Conservation (phyloP, 2,113 vertebrate species). For the Notothenia rossii region DNA sequence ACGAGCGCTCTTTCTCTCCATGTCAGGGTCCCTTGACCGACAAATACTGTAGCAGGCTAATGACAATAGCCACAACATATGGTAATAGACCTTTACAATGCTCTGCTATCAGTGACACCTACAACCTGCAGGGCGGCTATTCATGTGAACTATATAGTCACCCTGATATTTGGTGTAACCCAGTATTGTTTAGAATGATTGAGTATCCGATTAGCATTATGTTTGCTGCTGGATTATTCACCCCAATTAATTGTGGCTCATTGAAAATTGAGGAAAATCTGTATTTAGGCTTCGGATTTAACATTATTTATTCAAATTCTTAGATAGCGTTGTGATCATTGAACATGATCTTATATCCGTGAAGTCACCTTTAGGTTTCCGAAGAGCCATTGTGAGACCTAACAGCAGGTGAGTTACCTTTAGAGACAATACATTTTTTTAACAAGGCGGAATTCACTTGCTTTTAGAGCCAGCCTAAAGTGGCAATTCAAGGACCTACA, state of each 20-base stretch:
- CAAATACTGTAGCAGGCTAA: constrained; percentile 75
- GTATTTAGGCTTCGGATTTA: not conserved
- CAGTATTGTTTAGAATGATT: constrained; percentile 57
- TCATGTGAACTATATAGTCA: constrained; percentile 54
- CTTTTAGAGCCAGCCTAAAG: not conserved
- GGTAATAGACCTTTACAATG: constrained; percentile 72
- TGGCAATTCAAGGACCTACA: not conserved
- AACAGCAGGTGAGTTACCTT: not conserved
- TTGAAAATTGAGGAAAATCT: not conserved
- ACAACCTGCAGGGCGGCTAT: constrained; percentile 50
- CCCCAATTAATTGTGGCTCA: constrained; percentile 13
- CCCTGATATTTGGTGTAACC: constrained; percentile 60
- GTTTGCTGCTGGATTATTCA: constrained; percentile 31
- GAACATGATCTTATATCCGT: too few species aligned
- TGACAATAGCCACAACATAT: constrained; percentile 80
- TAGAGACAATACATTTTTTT: too few species aligned
- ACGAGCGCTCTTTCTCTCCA: constrained; percentile 64
- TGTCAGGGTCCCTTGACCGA: constrained; percentile 79
- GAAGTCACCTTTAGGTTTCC: too few species aligned
- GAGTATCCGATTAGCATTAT: constrained; percentile 65
- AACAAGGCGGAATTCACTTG: not conserved
- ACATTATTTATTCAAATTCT: not conserved
- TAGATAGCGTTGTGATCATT: too few species aligned
- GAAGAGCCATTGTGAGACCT: too few species aligned
- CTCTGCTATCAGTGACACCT: constrained; percentile 71